Base-by-base conservation (phyloP, 2,113 vertebrate genomes). In the Callipepla squamata region DNA sequence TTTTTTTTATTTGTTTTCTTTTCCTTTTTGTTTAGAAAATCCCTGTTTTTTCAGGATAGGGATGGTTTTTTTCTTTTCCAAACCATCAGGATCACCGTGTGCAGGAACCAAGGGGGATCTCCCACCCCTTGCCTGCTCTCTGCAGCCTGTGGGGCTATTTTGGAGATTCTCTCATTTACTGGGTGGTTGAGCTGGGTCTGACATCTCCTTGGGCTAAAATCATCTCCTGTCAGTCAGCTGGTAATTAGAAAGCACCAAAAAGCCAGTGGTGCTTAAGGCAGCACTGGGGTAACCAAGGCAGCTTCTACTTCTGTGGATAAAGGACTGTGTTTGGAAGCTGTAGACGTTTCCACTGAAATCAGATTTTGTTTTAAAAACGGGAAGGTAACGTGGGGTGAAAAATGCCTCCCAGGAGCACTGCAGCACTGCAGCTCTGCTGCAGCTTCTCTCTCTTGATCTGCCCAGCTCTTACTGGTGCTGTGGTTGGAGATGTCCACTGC, bases 141-240 rank as follows among this genome's bases (percentile, higher is more conserved):
- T 80, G 80, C 81, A 74, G 92, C 85, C 73, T 26, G 36, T 0
- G 0, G 57, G 72, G 93, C 80, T 95, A 86, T 95, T 95, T 85
- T 93, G 48, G 93, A 78, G 94, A 95, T 94, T 90, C 68, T 68
- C 87, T 93, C 91, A 70, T 94, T 95, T 96, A 80, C 80, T 95
- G 85, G 87, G 94, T 72, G 90, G 95, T 88, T 94, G 48, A 12
- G 38, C 55, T 9, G 79, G 85, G 44, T 30, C 62, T 78, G 94
- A 67, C 63, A 42, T 55, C 75, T 94, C 48, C 76, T 93, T 85
- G 75, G 87, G 80, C 73, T 94, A 90, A 90, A 91, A 93, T 78
- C 85, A 92, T 83, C 55, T 65, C 30, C 80, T 65, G 85, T 48
- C 57, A 80, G 73, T 90, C 91, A 72, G 63, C 77, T 75, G 48